Evolutionary conservation across 2,797 vertebrate species (phyloP), one percentile per base, ranked within the genome.

Genomic region (Enteromius unitaeniatus): DNA sequence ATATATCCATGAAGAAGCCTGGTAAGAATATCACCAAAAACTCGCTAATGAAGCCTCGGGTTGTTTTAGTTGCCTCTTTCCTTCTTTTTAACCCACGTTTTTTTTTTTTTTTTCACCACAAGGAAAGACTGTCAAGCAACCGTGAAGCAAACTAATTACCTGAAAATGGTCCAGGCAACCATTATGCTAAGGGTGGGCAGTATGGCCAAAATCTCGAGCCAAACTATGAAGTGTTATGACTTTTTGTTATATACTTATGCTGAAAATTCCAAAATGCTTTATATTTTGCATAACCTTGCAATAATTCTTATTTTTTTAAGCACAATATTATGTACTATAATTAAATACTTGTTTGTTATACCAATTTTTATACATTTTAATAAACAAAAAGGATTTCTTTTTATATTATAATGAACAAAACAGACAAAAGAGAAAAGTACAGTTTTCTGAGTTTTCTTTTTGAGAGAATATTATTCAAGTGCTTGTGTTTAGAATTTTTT

Each of bases 1-100:
- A 47, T 13, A 72, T 55, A 19, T 72, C 65, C 53, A 68, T 31
- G 31, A 78, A 31, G 47, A 72, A 17, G 34, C 49, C 45, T 37
- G 51, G 28, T 58, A 62, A 86, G 69, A 76, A 65, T 49, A 62
- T 40, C n/a, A 64, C 14, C 51, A 62, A 53, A 47, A 1, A 8
- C 74, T 23, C 34, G 34, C 47, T 60, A 81, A 81, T 70, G 55
- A 67, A 51, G 60, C 15, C 23, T 51, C 10, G 2, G 60, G 45
- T 51, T 77, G 21, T 69, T 81, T 28, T 72, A 15, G 23, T 40
- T 40, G n/a, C 5, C 13, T 42, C n/a, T 42, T 40, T 17, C n/a
- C 23, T 45, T 62, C 17, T 72, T 1, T 19, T 75, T 15, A 67
- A 42, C 42, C 15, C 34, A 49, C 42, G 31, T 64, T 9, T 13